Evolutionary conservation across 2,113 vertebrate genomes (phyloP).

Genomic region (Oophaga pumilio): DNA sequence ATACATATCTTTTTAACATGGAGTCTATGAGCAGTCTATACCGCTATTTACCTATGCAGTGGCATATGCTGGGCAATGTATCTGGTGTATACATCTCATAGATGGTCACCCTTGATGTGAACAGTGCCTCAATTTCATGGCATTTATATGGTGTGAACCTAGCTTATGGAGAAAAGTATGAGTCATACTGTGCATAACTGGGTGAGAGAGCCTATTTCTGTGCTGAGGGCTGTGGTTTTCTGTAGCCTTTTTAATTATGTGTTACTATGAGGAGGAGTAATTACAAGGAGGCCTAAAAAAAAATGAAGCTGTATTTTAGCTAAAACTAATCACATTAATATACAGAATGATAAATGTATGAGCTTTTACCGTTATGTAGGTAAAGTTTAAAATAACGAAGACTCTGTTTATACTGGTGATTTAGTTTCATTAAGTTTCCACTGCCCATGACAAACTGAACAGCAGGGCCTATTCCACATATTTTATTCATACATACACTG

Average conservation of each 20-base stretch:
- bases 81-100: too few relatives aligned
- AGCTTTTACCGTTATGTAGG: background rate
- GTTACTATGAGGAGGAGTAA: slow-evolving; percentile 17
- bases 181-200: background rate
- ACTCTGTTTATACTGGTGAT: background rate
- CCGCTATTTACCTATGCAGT: too few relatives aligned
- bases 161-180: background rate
- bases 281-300: slow-evolving; percentile 17
- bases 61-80: too few relatives aligned
- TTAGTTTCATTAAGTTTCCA: too few relatives aligned
- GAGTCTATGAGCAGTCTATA: too few relatives aligned
- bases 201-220: slow-evolving; percentile 19
- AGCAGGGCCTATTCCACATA: too few relatives aligned
- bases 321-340: background rate
- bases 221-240: slow-evolving; percentile 10
- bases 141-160: too few relatives aligned
- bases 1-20: too few relatives aligned
- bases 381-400: background rate
- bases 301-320: background rate
- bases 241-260: slow-evolving; percentile 30
- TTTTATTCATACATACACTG: too few relatives aligned
- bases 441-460: too few relatives aligned
- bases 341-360: background rate
- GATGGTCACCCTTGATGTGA: too few relatives aligned
- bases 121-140: too few relatives aligned